These are phyloP conservation scores for Chiloscyllium plagiosum DNA, from an alignment of 2,113 vertebrate genomes.

Conservation along the genomic window DNA sequence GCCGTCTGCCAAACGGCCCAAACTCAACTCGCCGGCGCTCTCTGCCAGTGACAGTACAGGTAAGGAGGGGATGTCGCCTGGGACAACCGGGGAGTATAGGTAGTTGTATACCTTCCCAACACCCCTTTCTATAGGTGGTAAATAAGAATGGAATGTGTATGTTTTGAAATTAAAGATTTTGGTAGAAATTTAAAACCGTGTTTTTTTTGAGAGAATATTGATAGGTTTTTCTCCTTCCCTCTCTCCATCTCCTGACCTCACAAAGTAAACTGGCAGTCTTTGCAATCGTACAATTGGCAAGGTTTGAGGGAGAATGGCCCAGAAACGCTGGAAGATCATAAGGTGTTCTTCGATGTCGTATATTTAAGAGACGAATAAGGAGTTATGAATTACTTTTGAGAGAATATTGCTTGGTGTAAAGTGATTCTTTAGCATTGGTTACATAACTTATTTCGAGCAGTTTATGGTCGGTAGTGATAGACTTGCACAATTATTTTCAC, in stretches of 20 bases:
- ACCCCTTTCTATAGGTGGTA: not conserved
- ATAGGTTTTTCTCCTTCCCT: not conserved
- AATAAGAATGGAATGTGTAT: not conserved
- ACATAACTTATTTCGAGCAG: not conserved
- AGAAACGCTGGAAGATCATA: not conserved
- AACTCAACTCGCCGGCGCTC: constrained; percentile 85
- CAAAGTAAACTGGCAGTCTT: not conserved
- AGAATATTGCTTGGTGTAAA: not conserved
- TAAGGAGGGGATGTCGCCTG: constrained; percentile 52
- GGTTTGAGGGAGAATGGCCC: not conserved
- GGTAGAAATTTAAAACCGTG: not conserved
- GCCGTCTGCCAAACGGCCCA: constrained; percentile 84
- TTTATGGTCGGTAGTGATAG: not conserved
- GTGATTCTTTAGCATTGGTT: not conserved
- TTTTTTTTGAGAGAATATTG: not conserved
- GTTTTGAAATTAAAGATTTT: not conserved
- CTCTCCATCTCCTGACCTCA: not conserved
- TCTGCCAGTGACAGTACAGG: constrained; percentile 82
- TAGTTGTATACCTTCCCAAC: not conserved
- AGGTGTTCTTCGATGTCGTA: not conserved
- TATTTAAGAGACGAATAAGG: not conserved
- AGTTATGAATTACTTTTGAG: not conserved
- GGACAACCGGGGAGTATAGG: not conserved
- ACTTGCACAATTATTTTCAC: not conserved
- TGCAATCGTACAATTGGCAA: not conserved